Conservation (phyloP, 2,113 vertebrate genomes). For the rabbit (Oryctolagus cuniculus) region mOryCun1.1 NC_091453.1:92654501-92655000, state of each 20-base stretch:
- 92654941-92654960: neutral
- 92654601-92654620: neutral
- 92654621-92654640: constrained; percentile 57
- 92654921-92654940: neutral
- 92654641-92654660: constrained; percentile 76
- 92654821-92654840: neutral
- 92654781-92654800: neutral
- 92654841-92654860: constrained; percentile 31
- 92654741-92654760: neutral
- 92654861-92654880: constrained; percentile 4
- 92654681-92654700: neutral
- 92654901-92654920: neutral
- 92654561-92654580: constrained; percentile 34
- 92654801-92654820: neutral
- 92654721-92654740: neutral
- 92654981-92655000: neutral
- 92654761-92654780: neutral
- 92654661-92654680: constrained; percentile 70
- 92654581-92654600: neutral
- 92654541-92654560: neutral
- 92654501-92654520: constrained; percentile 74
- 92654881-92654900: neutral
- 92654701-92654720: neutral
- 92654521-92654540: constrained; percentile 69
- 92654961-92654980: constrained; percentile 18